Percentiles rank a stretch among this genome's conserved stretches.
Conservation (phyloP, 2,113 vertebrate species). For the Tylochromis polylepis region DNA sequence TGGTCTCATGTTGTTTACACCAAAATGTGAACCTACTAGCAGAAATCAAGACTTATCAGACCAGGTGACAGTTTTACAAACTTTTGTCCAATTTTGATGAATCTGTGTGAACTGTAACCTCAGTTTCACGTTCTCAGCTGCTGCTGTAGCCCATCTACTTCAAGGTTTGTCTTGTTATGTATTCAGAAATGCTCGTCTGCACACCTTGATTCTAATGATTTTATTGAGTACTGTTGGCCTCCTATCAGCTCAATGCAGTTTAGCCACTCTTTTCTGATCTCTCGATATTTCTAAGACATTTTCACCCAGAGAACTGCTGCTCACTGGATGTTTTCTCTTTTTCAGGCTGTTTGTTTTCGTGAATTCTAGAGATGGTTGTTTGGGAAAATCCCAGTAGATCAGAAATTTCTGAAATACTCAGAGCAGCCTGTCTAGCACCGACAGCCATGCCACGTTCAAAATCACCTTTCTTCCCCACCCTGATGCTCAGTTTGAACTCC, state of each 20-base stretch:
- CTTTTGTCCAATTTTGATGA: background rate
- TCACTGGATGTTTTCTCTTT: background rate
- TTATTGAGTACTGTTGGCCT: background rate
- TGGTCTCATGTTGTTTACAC: background rate
- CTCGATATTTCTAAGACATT: background rate
- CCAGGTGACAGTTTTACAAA: background rate
- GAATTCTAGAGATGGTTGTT: background rate
- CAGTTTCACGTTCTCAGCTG: background rate
- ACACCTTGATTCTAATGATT: background rate
- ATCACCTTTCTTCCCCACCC: background rate
- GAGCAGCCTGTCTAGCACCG: background rate
- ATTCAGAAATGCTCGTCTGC: background rate
- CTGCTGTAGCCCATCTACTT: background rate
- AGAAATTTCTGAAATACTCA: background rate
- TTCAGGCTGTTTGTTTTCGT: background rate
- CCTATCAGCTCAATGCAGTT: background rate
- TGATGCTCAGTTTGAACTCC: background rate
- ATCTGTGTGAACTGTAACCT: background rate
- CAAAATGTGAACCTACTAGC: background rate
- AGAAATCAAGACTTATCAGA: background rate
- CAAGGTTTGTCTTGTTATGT: background rate
- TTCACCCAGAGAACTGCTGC: background rate
- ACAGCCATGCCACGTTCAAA: background rate
- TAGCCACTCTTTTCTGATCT: background rate
- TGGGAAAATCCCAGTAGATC: background rate